Base-by-base conservation (phyloP, 2,888 invertebrate species). In the Pelosia muscerda region DNA sequence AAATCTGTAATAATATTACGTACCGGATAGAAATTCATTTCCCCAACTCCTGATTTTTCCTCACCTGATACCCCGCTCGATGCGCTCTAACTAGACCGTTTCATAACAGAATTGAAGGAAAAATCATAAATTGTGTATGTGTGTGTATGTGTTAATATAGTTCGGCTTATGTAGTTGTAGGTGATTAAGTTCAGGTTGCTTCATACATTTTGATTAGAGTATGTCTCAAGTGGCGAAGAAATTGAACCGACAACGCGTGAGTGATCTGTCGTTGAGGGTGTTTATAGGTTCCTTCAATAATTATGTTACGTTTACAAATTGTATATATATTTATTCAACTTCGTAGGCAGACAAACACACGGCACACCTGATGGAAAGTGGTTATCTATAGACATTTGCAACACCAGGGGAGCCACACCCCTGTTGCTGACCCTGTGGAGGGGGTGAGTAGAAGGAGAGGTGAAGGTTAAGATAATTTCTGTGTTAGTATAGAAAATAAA, bases 41-140 rank as follows among this genome's bases (percentile, higher is more conserved):
- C 6, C 19, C 6, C 42, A 15, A 2, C 19, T 19, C 42, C 42
- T 42, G 19, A 42, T 19, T 42, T 19, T 3, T 19, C 15, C 38
- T 38, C 38, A 38, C 38, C 38, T 38, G 15, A 34, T 68, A 63
- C 42, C 56, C 42, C 42, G 19, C 42, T 42, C 42, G 42, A 42
- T 42, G 42, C 15, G 42, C 42, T 42, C 19, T 42, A 42, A 42
- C 42, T 42, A 42, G 19, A 42, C 42, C 42, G 42, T 42, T 42
- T 19, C 42, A 42, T 42, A 42, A 42, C 19, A 42, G 19, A 42
- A 19, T 42, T 42, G 42, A 42, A 42, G 5, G 19, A 42, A 42
- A 19, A 42, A 42, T 42, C 42, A 42, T 42, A 19, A 19, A 42
- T 42, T 19, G 42, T 19, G 5, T 6, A 42, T 42, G 42, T 42